These are phyloP conservation scores for Steatornis caripensis DNA, from an alignment of 2,113 vertebrate genomes.

Conservation along the genomic window DNA sequence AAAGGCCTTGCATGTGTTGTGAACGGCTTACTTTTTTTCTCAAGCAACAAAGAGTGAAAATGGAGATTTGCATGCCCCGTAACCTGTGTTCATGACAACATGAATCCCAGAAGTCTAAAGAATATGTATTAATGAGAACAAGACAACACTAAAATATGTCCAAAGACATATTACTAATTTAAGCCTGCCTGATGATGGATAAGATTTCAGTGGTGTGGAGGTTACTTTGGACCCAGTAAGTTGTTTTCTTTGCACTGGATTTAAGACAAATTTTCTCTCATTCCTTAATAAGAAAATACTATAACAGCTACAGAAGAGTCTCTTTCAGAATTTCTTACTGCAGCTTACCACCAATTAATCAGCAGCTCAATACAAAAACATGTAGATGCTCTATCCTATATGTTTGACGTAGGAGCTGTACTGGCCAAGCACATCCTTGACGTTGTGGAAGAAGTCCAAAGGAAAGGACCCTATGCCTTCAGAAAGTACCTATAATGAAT, in stretches of 20 bases:
- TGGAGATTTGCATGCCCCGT: not conserved
- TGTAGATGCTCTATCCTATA: not conserved
- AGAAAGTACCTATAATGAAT: not conserved
- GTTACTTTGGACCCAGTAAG: not conserved
- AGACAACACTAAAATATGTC: not conserved
- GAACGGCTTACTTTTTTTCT: not conserved
- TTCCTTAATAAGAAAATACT: not conserved
- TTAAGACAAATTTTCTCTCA: not conserved
- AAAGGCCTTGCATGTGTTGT: not conserved
- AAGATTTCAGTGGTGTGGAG: not conserved
- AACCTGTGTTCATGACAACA: not conserved
- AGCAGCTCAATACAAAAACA: not conserved
- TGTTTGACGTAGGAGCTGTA: not conserved
- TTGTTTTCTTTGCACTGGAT: not conserved
- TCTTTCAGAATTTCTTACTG: not conserved
- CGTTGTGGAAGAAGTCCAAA: not conserved
- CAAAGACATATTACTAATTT: not conserved
- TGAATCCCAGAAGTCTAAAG: not conserved
- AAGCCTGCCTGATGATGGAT: not conserved
- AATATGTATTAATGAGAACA: not conserved
- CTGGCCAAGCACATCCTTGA: not conserved
- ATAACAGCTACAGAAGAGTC: not conserved
- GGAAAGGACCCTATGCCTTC: not conserved
- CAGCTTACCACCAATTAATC: not conserved
- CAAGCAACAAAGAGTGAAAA: not conserved